phyloP scores from a whole-genome alignment of 2,888 invertebrate genomes.

The Caenorhabditis sinica region DNA sequence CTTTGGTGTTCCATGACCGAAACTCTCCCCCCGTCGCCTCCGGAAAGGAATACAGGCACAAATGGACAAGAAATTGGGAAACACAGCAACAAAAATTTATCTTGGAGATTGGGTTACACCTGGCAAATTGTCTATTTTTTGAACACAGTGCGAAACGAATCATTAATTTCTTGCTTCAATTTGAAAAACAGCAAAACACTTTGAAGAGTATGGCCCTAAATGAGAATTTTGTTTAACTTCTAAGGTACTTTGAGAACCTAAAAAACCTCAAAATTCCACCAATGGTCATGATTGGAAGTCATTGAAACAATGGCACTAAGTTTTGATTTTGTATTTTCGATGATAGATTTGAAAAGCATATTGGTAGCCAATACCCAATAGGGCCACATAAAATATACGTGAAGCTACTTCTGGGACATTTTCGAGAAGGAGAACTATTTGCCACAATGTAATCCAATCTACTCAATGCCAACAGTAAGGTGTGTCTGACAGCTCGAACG shows the following conservation, averaged over 20 bases:
- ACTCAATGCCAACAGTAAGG: conserved; percentile 38
- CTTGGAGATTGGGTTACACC: conserved; percentile 12
- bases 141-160: neutral
- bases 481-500: conserved; percentile 38
- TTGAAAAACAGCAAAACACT: too few species aligned
- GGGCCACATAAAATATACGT: neutral
- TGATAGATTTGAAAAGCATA: too few species aligned
- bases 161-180: too few species aligned
- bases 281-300: too few species aligned
- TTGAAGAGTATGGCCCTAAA: too few species aligned
- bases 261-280: too few species aligned
- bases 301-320: too few species aligned
- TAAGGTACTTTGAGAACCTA: too few species aligned
- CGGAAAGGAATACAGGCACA: conserved; percentile 38
- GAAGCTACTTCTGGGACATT: neutral
- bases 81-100: conserved; percentile 22
- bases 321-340: too few species aligned
- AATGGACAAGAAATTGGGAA: conserved; percentile 40
- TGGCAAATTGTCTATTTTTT: conserved; percentile 20
- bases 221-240: too few species aligned
- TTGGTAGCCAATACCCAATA: too few species aligned
- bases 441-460: neutral
- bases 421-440: neutral
- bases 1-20: conserved; percentile 21
- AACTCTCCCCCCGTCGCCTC: neutral